These are phyloP conservation scores for Antidorcas marsupialis DNA, from an alignment of 2,113 vertebrate genomes.

Conservation along the genomic window DNA sequence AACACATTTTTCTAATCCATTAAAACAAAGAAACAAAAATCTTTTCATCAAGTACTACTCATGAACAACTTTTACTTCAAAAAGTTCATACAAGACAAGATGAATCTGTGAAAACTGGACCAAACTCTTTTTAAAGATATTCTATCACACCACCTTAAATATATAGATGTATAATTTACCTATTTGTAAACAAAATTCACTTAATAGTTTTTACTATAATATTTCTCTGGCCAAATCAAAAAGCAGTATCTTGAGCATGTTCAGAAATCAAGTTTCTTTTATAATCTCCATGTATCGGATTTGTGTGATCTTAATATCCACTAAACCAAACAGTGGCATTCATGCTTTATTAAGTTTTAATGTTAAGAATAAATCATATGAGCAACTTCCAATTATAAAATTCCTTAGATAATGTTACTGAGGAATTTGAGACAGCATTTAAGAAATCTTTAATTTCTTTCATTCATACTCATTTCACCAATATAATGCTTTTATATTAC, in stretches of 20 bases:
- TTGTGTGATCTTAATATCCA: slow-evolving; percentile 29
- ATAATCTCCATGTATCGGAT: slow-evolving; percentile 29
- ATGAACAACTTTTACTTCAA: slow-evolving; percentile 44
- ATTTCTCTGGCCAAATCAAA: slow-evolving; percentile 56
- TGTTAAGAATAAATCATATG: slow-evolving; percentile 30
- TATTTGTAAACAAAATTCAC: slow-evolving; percentile 66
- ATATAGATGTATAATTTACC: slow-evolving; percentile 55
- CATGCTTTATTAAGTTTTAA: slow-evolving; percentile 23
- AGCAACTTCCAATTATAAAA: slow-evolving; percentile 33
- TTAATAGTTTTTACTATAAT: slow-evolving; percentile 40
- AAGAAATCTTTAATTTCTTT: slow-evolving; percentile 34
- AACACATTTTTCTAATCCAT: slow-evolving; percentile 67
- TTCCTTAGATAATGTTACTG: slow-evolving; percentile 15
- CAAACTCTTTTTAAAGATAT: slow-evolving; percentile 47
- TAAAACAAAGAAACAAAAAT: slow-evolving; percentile 46
- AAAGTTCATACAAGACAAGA: slow-evolving; percentile 50
- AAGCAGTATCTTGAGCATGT: slow-evolving; percentile 55
- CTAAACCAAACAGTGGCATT: slow-evolving; percentile 44
- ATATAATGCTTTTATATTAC: slow-evolving; percentile 50
- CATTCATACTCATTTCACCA: slow-evolving; percentile 53
- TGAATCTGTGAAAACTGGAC: slow-evolving; percentile 47
- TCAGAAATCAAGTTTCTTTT: slow-evolving; percentile 60
- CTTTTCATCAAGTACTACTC: slow-evolving; percentile 55
- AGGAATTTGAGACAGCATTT: slow-evolving; percentile 16
- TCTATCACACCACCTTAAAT: slow-evolving; percentile 53